Evolutionary conservation across 2,888 invertebrate genomes (phyloP).

Genomic region (Xylota segnis): DNA sequence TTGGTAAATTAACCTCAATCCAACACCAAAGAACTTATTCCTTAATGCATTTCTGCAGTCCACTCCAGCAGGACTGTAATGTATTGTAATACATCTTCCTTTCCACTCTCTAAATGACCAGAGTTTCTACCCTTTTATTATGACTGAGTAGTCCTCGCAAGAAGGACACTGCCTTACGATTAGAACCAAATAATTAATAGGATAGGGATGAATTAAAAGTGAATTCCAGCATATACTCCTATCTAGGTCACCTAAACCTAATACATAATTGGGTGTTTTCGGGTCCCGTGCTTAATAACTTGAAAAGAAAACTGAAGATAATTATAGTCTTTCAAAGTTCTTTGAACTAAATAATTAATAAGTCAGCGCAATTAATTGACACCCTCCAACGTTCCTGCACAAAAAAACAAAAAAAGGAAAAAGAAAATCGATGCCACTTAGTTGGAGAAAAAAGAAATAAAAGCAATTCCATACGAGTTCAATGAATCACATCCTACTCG

Average conservation of each 20-base stretch:
- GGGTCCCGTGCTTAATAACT: not conserved
- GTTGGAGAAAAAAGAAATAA: not conserved
- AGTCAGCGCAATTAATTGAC: slow-evolving; percentile 45
- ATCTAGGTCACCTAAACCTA: slow-evolving; percentile 20
- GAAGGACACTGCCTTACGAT: not conserved
- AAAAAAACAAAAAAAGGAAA: not conserved
- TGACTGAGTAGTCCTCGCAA: not conserved
- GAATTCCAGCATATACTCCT: too few species aligned
- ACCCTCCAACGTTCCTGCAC: slow-evolving; percentile 9
- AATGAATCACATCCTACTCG: slow-evolving; percentile 33
- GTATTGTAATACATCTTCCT: too few species aligned
- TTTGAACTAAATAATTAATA: slow-evolving; percentile 41
- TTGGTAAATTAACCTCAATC: too few species aligned
- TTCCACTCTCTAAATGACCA: too few species aligned
- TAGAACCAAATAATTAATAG: not conserved
- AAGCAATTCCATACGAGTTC: slow-evolving; percentile 17
- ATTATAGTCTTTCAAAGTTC: slow-evolving; percentile 28
- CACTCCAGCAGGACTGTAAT: too few species aligned
- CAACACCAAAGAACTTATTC: too few species aligned
- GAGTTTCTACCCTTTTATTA: not conserved
- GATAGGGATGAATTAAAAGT: not conserved
- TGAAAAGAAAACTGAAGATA: slow-evolving; percentile 25
- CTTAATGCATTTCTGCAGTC: too few species aligned
- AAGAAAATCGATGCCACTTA: slow-evolving; percentile 12
- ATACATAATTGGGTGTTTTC: slow-evolving; percentile 20